Conservation (phyloP, 2,888 invertebrate species). For the Odontomyia ornata region DNA sequence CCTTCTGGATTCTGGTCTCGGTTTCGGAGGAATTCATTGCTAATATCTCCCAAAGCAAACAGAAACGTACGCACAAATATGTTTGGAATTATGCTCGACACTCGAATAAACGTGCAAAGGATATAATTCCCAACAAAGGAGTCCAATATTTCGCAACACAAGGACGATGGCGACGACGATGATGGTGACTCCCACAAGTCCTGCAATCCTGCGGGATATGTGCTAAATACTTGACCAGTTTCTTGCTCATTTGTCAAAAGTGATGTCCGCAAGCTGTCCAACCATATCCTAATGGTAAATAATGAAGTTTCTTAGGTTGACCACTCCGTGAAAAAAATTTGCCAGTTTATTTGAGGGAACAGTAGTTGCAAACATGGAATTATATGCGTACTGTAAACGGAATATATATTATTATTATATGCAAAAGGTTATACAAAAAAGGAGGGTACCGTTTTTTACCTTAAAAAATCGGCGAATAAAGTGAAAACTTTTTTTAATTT, state of each 20-base stretch:
- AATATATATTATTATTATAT: no score
- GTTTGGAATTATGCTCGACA: constrained; percentile 11
- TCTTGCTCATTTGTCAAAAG: constrained; percentile 44
- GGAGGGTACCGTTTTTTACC: no score
- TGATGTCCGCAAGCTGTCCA: constrained; percentile 44
- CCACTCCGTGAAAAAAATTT: constrained; percentile 14
- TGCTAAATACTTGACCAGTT: constrained; percentile 44
- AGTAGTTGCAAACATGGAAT: neutral
- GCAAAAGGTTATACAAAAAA: no score
- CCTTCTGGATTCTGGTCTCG: constrained; percentile 1
- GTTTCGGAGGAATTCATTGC: constrained; percentile 11
- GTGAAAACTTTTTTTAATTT: no score
- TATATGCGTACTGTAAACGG: neutral
- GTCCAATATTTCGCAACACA: neutral
- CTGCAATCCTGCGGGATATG: constrained; percentile 22
- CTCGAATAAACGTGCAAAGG: neutral
- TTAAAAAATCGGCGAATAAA: no score
- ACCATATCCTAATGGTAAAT: constrained; percentile 38
- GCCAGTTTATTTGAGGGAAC: neutral
- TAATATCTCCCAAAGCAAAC: constrained; percentile 43
- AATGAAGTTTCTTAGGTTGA: constrained; percentile 41
- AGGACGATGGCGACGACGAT: neutral
- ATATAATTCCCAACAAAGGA: constrained; percentile 18
- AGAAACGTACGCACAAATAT: constrained; percentile 33
- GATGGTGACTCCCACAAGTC: neutral